phyloP scores from a whole-genome alignment of 1,140 invertebrate species.

The Brachionus rubens region DNA sequence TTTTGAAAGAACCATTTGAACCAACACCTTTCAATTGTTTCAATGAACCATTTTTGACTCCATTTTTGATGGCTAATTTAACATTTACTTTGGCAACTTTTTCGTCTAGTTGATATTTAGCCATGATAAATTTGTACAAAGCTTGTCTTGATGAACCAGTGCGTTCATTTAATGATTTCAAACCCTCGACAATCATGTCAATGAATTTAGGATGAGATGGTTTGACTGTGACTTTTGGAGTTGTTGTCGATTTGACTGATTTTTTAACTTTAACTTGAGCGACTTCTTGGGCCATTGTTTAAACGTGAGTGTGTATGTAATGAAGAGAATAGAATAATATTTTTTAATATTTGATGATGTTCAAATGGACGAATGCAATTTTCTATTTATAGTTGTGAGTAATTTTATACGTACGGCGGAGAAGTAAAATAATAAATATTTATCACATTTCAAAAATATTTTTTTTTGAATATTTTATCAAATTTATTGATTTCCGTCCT shows the following conservation, averaged over 20 bases:
- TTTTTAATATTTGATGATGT: too few relatives aligned
- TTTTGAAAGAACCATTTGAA: slow-evolving; percentile 46
- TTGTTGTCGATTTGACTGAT: background rate
- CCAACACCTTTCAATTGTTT: slow-evolving; percentile 47
- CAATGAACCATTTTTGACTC: slow-evolving; percentile 37
- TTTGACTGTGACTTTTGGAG: background rate
- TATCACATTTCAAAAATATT: too few relatives aligned
- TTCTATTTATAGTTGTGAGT: background rate
- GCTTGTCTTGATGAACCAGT: slow-evolving; percentile 46
- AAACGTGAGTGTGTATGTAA: too few relatives aligned
- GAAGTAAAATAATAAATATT: background rate
- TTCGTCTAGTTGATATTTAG: slow-evolving; percentile 44
- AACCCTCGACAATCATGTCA: slow-evolving; percentile 40
- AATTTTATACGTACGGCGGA: slow-evolving; percentile 22
- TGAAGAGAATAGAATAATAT: too few relatives aligned
- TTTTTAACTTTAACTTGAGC: background rate
- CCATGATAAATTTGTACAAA: slow-evolving; percentile 44
- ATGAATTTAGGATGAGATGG: slow-evolving; percentile 44
- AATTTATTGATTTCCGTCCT: too few relatives aligned
- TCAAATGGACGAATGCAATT: too few relatives aligned
- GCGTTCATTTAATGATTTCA: slow-evolving; percentile 44
- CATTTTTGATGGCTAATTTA: slow-evolving; percentile 36
- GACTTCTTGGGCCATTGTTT: background rate
- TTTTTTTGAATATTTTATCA: too few relatives aligned
- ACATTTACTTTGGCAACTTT: background rate